phyloP scores from a whole-genome alignment of 1,140 invertebrate genomes.

The Drosophila lowei region DNA sequence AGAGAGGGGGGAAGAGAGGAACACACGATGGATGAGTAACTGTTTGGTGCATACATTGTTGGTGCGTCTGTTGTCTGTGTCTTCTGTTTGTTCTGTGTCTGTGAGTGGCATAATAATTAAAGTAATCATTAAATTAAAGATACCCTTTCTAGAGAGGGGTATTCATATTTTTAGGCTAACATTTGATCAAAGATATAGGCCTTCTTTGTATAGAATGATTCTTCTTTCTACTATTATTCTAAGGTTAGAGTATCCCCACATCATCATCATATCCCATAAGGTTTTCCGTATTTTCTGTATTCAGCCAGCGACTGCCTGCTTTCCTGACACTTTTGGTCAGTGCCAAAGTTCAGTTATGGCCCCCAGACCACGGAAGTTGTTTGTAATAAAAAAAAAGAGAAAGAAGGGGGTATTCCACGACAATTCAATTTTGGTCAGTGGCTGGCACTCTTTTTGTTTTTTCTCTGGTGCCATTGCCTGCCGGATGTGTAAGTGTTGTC shows the following conservation, averaged over 20 bases:
- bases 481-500: conserved; percentile 73
- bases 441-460: conserved; percentile 33
- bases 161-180: too few species aligned
- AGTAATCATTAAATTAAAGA: conserved; percentile 32
- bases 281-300: conserved; percentile 22
- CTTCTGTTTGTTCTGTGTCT: background rate
- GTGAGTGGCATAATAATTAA: conserved; percentile 74
- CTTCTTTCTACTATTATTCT: conserved; percentile 1
- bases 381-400: conserved; percentile 30
- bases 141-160: too few species aligned
- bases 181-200: too few species aligned
- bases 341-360: conserved; percentile 37
- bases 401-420: background rate
- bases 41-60: conserved; percentile 16
- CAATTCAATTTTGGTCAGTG: conserved; percentile 36
- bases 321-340: conserved; percentile 50
- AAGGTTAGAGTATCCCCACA: too few species aligned
- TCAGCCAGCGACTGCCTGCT: background rate
- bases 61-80: background rate
- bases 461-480: conserved; percentile 15
- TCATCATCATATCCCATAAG: too few species aligned
- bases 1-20: background rate
- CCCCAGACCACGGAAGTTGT: conserved; percentile 49
- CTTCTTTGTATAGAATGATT: background rate
- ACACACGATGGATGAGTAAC: conserved; percentile 33